Conservation (phyloP, 2,888 invertebrate species). For the Physocephala rufipes region DNA sequence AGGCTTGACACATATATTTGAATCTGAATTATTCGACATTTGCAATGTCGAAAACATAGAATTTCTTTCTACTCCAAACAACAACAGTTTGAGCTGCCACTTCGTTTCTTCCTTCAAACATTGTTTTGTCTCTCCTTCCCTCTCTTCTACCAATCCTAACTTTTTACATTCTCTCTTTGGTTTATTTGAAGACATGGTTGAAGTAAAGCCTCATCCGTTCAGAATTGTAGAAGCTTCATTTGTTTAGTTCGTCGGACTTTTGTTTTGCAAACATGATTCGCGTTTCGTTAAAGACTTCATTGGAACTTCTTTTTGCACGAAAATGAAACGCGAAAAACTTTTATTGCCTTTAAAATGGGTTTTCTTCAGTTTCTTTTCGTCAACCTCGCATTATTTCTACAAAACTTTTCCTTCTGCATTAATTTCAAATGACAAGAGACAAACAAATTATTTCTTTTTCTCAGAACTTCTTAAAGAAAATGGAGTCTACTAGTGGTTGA, state of each 20-base stretch:
- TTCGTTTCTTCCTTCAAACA: too few relatives aligned
- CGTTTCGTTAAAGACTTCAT: neutral
- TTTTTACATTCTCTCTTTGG: neutral
- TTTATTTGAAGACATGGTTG: neutral
- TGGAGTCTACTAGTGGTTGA: neutral
- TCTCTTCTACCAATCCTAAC: neutral
- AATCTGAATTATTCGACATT: too few relatives aligned
- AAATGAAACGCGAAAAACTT: constrained; percentile 1
- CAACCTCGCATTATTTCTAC: neutral
- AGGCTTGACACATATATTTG: too few relatives aligned
- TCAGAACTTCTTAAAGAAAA: too few relatives aligned
- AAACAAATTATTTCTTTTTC: too few relatives aligned
- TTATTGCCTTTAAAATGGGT: neutral
- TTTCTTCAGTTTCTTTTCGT: neutral
- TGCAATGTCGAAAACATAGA: too few relatives aligned
- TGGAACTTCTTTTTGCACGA: neutral
- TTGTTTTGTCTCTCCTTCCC: neutral
- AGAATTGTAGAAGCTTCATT: too few relatives aligned
- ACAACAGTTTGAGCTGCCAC: too few relatives aligned
- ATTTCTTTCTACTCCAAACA: too few relatives aligned
- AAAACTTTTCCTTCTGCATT: neutral
- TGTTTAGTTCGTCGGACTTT: too few relatives aligned
- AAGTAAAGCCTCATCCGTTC: neutral
- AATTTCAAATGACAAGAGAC: too few relatives aligned
- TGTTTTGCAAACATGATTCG: too few relatives aligned